Percentiles rank a stretch among this genome's conserved stretches.
Evolutionary conservation across 2,113 vertebrate species (phyloP).

Genomic region (Gopherus flavomarginatus): DNA sequence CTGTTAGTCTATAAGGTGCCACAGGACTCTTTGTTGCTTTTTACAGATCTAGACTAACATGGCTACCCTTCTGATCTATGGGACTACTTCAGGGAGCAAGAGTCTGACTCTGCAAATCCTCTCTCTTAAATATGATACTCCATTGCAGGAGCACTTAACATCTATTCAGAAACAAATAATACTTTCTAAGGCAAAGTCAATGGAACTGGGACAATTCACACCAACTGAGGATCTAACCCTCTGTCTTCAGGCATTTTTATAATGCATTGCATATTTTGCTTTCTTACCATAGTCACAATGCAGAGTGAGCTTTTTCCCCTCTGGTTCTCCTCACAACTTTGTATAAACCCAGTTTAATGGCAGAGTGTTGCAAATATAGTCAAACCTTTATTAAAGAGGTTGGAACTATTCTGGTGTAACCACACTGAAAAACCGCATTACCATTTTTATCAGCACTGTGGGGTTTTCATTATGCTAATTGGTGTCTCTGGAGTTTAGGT

Average conservation of each 20-base stretch:
- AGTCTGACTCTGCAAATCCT: constrained; percentile 21
- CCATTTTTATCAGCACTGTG: background rate
- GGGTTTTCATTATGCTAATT: background rate
- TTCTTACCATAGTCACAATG: background rate
- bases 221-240: constrained; percentile 18
- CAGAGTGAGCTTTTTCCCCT: background rate
- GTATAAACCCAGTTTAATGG: background rate
- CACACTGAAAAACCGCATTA: background rate
- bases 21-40: no score
- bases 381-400: constrained; percentile 1
- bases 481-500: background rate
- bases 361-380: background rate
- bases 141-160: constrained; percentile 56
- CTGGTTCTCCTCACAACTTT: background rate
- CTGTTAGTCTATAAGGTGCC: no score
- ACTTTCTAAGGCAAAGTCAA: constrained; percentile 8
- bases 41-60: no score
- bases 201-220: constrained; percentile 53
- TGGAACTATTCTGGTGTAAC: background rate
- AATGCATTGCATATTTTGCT: constrained; percentile 59
- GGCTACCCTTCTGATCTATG: background rate
- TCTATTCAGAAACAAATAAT: constrained; percentile 34
- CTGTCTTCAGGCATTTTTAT: constrained; percentile 43
- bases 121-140: constrained; percentile 56
- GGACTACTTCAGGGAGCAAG: background rate